Base-by-base conservation (phyloP, 2,888 invertebrate genomes). In the Rhopalosiphum nymphaeae region DNA sequence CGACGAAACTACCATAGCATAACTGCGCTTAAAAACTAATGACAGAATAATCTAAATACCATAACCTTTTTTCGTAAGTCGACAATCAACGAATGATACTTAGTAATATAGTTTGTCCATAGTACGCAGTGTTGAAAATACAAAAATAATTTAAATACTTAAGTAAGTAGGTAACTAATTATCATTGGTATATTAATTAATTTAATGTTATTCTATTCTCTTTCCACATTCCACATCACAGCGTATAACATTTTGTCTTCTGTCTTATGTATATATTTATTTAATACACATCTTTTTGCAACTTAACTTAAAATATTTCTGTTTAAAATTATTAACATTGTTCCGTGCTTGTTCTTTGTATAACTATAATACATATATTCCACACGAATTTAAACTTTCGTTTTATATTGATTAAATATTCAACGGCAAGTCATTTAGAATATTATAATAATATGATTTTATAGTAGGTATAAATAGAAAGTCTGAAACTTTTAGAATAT, bases 321-420 rank as follows among this genome's bases (percentile, higher is more conserved):
- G 29, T 53, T 44, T 11, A 53, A 53, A 61, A 67, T 88, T 53
- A n/a, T 88, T 87, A 78, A 53, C 67, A 67, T 11, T 88, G 67
- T 88, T 44, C 42, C 29, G 0, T 92, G 11, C 78, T 53, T n/a
- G 49, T 67, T 78, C n/a, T 78, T 11, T 25, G 61, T 13, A 26
- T 42, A 4, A n/a, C 10, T 85, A 61, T 36, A 86, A 61, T 91
- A 86, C 44, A 29, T 26, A 5, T n/a, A 36, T 67, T 9, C 11
- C 42, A 42, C 25, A 46, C 2, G 16, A 2, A 9, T 53, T 29
- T 44, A 61, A 49, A 87, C 87, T 49, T 67, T 42, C 29, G 36
- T 92, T 92, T 88, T 26, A 26, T 87, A 49, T 87, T 87, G 92
- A 92, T 92, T 67, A 67, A 88, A 92, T 56, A 88, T 11, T 78